Conservation (phyloP, 2,888 invertebrate species). For the Selenia dentaria region DNA sequence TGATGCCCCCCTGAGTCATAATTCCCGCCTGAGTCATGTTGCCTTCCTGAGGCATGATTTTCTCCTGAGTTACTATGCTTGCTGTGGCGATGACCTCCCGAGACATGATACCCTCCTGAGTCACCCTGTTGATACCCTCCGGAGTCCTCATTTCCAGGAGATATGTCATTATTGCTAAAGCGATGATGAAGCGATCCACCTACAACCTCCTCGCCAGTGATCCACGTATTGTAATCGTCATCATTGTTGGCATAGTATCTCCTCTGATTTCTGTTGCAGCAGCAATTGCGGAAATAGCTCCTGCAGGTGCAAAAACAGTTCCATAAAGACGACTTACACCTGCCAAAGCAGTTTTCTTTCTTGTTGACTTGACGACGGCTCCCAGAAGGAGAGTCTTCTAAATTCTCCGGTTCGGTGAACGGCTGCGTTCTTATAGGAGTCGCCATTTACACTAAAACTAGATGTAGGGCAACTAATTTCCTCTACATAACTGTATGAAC, state of each 20-base stretch:
- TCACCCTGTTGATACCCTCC: not conserved
- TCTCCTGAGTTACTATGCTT: not conserved
- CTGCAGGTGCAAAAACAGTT: not conserved
- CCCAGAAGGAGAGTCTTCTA: not conserved
- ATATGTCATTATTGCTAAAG: not conserved
- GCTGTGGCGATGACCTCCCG: not conserved
- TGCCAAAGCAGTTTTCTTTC: not conserved
- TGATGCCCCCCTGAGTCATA: conserved; percentile 1
- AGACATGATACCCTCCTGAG: conserved; percentile 1
- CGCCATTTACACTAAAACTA: too few species aligned
- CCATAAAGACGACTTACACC: not conserved
- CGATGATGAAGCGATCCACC: not conserved
- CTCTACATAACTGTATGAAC: not conserved
- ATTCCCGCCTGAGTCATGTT: conserved; percentile 3
- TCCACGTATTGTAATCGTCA: not conserved
- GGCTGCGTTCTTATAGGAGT: conserved; percentile 2
- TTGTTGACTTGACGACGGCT: not conserved
- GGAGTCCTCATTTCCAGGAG: not conserved
- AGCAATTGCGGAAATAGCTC: not conserved
- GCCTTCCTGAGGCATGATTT: not conserved
- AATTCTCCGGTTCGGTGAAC: not conserved
- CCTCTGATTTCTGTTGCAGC: not conserved
- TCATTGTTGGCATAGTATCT: not conserved
- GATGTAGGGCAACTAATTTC: too few species aligned
- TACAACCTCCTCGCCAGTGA: not conserved